These are phyloP conservation scores for Hydrolagus colliei DNA, from an alignment of 2,797 vertebrate genomes.

Conservation along the genomic window DNA sequence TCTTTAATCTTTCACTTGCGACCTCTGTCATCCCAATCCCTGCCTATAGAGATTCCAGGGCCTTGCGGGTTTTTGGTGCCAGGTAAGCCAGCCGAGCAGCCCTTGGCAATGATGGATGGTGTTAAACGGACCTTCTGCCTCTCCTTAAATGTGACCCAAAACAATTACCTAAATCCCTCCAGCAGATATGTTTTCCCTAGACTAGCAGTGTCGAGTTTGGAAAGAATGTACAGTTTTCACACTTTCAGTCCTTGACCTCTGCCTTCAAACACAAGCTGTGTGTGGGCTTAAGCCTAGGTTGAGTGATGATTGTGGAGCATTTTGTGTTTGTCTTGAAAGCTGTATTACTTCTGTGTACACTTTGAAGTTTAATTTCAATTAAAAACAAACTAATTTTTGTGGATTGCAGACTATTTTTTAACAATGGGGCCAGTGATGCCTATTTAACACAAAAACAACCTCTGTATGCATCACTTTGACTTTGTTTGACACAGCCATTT, in stretches of 20 bases:
- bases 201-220: slow-evolving; percentile 32
- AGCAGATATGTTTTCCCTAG: slow-evolving; percentile 34
- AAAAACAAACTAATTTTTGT: neutral
- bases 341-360: neutral
- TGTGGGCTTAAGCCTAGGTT: slow-evolving; percentile 1
- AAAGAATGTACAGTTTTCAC: neutral
- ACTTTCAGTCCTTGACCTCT: neutral
- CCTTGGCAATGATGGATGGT: slow-evolving; percentile 39
- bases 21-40: slow-evolving; percentile 59
- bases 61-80: slow-evolving; percentile 84
- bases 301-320: neutral
- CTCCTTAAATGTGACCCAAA: slow-evolving; percentile 40
- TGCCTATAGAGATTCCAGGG: slow-evolving; percentile 76
- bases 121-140: slow-evolving; percentile 42
- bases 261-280: neutral
- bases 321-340: neutral
- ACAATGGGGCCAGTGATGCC: too few relatives aligned
- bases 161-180: slow-evolving; percentile 9
- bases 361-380: neutral
- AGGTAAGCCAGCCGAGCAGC: slow-evolving; percentile 72
- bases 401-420: too few relatives aligned
- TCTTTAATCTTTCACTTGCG: slow-evolving; percentile 60
- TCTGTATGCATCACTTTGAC: too few relatives aligned
- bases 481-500: too few relatives aligned
- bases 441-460: too few relatives aligned